A percentile compares a stretch with the other conserved stretches of the same genome.
These are phyloP conservation scores for Argyrosomus regius DNA, from an alignment of 2,797 vertebrate genomes.

Conservation along the genomic window DNA sequence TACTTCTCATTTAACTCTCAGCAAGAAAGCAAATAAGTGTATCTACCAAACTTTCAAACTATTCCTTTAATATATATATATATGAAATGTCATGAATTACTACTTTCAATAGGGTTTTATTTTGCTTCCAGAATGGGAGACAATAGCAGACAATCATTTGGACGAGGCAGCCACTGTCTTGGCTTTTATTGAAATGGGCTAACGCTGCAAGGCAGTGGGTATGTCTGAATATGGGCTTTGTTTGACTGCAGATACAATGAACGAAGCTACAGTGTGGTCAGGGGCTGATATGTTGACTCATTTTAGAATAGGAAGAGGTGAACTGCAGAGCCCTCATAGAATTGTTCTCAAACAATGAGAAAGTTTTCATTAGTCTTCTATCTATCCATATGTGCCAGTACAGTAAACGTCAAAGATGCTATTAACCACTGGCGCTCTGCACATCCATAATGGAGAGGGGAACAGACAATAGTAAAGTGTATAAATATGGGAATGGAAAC, in stretches of 20 bases:
- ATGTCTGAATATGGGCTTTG: conserved; percentile 69
- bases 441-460: conserved; percentile 49
- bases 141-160: conserved; percentile 60
- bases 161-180: conserved; percentile 41
- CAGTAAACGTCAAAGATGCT: conserved; percentile 62
- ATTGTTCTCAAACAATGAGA: conserved; percentile 63
- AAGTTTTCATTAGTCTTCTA: conserved; percentile 64
- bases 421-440: conserved; percentile 58
- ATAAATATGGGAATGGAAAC: conserved; percentile 63
- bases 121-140: conserved; percentile 36
- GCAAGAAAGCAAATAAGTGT: background rate
- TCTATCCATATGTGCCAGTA: conserved; percentile 45
- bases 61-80: background rate
- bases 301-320: conserved; percentile 51
- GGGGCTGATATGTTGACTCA: conserved; percentile 67
- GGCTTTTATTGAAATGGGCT: conserved; percentile 49
- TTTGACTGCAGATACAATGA: conserved; percentile 68
- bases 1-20: background rate
- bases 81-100: conserved; percentile 1
- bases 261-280: conserved; percentile 50
- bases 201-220: conserved; percentile 34
- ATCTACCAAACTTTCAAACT: background rate
- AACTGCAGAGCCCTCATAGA: conserved; percentile 56
- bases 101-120: conserved; percentile 22
- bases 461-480: conserved; percentile 64